Evolutionary conservation across 1,140 invertebrate species (phyloP).

Genomic region (Sitophilus oryzae): DNA sequence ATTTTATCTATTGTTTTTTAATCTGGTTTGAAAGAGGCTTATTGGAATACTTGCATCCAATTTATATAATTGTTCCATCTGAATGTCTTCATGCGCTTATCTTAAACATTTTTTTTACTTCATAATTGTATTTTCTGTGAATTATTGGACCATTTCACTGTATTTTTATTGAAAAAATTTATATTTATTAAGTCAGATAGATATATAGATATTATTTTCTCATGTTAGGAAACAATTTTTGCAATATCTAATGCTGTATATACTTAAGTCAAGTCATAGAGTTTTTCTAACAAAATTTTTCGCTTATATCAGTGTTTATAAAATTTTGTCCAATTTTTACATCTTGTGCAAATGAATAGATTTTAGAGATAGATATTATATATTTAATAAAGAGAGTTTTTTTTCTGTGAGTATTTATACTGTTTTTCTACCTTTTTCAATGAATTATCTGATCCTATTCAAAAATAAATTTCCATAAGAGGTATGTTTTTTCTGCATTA

Average conservation of each 20-base stretch:
- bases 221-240: neutral
- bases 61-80: too few species aligned
- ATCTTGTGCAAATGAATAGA: constrained; percentile 7
- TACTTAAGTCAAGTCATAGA: neutral
- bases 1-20: too few species aligned
- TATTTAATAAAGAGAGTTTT: constrained; percentile 2
- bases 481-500: too few species aligned
- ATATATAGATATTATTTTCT: constrained; percentile 2
- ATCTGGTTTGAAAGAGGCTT: neutral
- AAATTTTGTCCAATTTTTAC: constrained; percentile 14
- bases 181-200: neutral
- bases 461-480: too few species aligned
- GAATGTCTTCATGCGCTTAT: too few species aligned
- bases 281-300: neutral
- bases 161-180: neutral
- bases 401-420: neutral
- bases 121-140: too few species aligned
- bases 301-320: neutral
- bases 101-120: too few species aligned
- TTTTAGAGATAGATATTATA: constrained; percentile 4
- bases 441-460: too few species aligned
- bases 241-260: constrained; percentile 4
- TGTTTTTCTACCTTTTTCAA: too few species aligned
- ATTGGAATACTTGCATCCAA: neutral
- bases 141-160: too few species aligned